Base-by-base conservation (phyloP, 2,888 invertebrate species). In the Oeneis ivallda region DNA sequence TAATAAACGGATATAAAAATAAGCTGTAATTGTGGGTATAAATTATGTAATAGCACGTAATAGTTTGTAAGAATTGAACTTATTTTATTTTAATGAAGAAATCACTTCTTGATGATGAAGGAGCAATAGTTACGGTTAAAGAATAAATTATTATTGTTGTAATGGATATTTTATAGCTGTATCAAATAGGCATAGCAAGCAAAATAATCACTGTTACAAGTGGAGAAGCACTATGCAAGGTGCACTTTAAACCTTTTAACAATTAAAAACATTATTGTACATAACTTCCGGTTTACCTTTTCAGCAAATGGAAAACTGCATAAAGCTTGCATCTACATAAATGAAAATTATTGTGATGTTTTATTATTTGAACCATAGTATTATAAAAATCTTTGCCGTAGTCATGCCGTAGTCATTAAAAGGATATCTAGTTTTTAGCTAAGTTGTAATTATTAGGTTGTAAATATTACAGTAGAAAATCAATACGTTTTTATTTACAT, bases 231-330 rank as follows among this genome's bases (percentile, higher is more conserved):
- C 58, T 59, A 47, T 34, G 45, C 13, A 32, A 49, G 32, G 32
- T 32, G 45, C 58, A 58, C 58, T 58, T 58, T 32, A 11, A 47
- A 58, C 32, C 47, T 47, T 58, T 58, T 45, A 34, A 41, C 56
- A 58, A 45, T 32, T 45, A 34, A 58, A 58, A 58, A 34, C 58
- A 47, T 58, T 47, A 32, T 58, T 47, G n/a, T 58, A 26, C 26
- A 26, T 5, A 58, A 58, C 34, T 2, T 41, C 13, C 13, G 58
- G 34, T 47, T 58, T 34, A 45, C 11, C 13, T 15, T 58, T 58
- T 34, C 6, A 58, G 47, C 32, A 58, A 58, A 47, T 58, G 58
- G 45, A 41, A 41, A 45, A 15, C 15, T n/a, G 15, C 11, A 58
- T 56, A 19, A 39, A 17, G 56, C 39, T 56, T 53, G 53, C 53